A percentile compares a stretch with the other conserved stretches of the same genome.
Evolutionary conservation across 2,888 invertebrate species (phyloP).

Genomic region (Drosophila greeni): DNA sequence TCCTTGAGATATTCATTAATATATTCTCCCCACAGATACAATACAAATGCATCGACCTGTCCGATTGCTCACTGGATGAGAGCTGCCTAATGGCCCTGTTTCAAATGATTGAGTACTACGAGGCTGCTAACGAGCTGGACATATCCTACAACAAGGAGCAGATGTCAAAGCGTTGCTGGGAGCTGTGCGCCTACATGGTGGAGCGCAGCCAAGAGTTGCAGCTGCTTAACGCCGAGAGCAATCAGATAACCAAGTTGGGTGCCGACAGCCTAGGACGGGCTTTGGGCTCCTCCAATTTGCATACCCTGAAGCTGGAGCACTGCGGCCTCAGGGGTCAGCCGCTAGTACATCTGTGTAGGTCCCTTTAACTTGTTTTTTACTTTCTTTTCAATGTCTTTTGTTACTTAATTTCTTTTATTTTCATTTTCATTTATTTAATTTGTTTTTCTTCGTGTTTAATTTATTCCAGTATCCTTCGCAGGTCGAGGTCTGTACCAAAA

Average conservation of each 20-base stretch:
- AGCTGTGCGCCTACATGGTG: conserved; percentile 82
- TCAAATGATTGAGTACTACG: conserved; percentile 96
- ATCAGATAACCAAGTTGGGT: conserved; percentile 76
- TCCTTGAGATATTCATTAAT: conserved; percentile 49
- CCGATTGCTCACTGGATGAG: conserved; percentile 77
- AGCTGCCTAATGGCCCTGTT: conserved; percentile 87
- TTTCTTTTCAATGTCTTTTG: not conserved
- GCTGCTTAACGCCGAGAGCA: conserved; percentile 76
- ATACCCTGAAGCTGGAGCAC: conserved; percentile 88
- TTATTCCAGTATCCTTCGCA: conserved; percentile 75
- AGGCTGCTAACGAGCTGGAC: conserved; percentile 87
- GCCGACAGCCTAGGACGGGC: conserved; percentile 86
- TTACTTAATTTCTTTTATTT: not conserved
- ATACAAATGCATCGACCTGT: conserved; percentile 78
- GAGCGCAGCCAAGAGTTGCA: conserved; percentile 77
- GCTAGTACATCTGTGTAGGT: conserved; percentile 86
- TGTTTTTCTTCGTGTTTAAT: not conserved
- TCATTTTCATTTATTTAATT: not conserved
- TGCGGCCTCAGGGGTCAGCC: conserved; percentile 87
- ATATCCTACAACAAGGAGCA: conserved; percentile 86
- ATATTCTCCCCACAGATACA: conserved; percentile 76
- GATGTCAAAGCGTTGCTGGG: conserved; percentile 90
- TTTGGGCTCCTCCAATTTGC: conserved; percentile 85
- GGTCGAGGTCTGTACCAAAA: conserved; percentile 90
- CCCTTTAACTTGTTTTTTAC: not conserved